A percentile compares a stretch with the other conserved stretches of the same genome.
Evolutionary conservation across 2,888 invertebrate species (phyloP).

Genomic region (Microctonus hyperodae): DNA sequence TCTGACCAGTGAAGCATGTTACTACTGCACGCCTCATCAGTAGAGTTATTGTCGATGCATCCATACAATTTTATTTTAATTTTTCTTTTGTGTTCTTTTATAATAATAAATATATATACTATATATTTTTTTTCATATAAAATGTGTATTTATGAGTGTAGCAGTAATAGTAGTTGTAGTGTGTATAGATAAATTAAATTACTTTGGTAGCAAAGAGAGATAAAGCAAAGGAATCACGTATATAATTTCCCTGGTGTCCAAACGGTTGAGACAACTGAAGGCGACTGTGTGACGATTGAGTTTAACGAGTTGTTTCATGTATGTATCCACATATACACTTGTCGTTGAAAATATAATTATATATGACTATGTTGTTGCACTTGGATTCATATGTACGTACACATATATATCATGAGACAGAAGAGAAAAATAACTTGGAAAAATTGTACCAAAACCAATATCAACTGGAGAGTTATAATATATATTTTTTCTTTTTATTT

Average conservation of each 20-base stretch:
- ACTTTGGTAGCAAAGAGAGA: not conserved
- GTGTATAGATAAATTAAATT: constrained; percentile 11
- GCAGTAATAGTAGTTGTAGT: not conserved
- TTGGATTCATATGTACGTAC: not conserved
- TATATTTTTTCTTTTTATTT: not conserved
- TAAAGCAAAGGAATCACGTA: constrained; percentile 46
- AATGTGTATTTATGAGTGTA: not conserved
- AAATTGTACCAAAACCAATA: not conserved
- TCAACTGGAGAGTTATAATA: not conserved
- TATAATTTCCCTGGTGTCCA: constrained; percentile 53
- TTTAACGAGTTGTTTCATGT: constrained; percentile 23
- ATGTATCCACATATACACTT: too few species aligned
- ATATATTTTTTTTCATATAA: not conserved
- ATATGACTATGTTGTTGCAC: not conserved
- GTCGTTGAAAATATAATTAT: constrained; percentile 2
- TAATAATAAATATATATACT: not conserved
- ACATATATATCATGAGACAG: not conserved
- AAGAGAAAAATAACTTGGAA: not conserved
- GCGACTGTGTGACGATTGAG: constrained; percentile 24
- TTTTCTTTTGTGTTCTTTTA: not conserved
- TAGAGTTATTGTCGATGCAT: not conserved
- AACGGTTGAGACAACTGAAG: constrained; percentile 20
- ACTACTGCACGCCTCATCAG: constrained; percentile 19
- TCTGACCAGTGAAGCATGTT: constrained; percentile 16
- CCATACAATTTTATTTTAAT: not conserved